These are phyloP conservation scores for Podarcis siculus DNA, from an alignment of 2,797 vertebrate genomes.

Conservation along the genomic window DNA sequence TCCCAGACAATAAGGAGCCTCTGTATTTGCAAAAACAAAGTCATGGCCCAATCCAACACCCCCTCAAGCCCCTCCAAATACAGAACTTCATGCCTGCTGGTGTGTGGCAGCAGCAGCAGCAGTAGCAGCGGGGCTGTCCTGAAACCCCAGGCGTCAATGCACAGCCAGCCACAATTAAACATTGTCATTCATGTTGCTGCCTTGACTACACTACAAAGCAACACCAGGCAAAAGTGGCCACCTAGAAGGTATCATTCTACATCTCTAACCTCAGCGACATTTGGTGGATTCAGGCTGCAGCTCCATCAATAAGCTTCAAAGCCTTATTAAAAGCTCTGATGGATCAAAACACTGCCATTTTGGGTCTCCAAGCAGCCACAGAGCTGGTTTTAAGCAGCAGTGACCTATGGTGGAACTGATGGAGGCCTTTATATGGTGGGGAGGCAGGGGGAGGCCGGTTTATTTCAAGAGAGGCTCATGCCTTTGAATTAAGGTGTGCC, in stretches of 20 bases:
- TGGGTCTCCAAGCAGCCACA: constrained; percentile 45
- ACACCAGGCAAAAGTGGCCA: neutral
- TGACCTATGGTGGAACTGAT: constrained; percentile 60
- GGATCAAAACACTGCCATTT: constrained; percentile 44
- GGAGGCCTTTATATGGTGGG: constrained; percentile 35
- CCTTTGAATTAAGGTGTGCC: constrained; percentile 61
- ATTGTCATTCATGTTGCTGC: fast-evolving
- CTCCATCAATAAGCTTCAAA: constrained; percentile 31
- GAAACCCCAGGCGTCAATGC: fast-evolving
- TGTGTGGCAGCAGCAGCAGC: neutral
- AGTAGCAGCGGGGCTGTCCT: neutral
- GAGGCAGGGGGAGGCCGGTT: constrained; percentile 22
- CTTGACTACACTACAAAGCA: neutral
- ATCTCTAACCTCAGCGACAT: neutral
- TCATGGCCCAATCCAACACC: neutral
- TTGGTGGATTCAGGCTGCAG: neutral
- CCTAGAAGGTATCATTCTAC: fast-evolving
- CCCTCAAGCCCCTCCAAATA: neutral
- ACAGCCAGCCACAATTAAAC: neutral
- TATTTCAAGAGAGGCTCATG: constrained; percentile 47
- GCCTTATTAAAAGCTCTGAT: constrained; percentile 55
- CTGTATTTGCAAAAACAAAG: neutral
- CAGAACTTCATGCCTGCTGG: fast-evolving
- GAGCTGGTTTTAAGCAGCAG: constrained; percentile 61
- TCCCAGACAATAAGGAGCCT: neutral